Evolutionary conservation across 2,797 vertebrate genomes (phyloP).

Genomic region (Falco berigora): DNA sequence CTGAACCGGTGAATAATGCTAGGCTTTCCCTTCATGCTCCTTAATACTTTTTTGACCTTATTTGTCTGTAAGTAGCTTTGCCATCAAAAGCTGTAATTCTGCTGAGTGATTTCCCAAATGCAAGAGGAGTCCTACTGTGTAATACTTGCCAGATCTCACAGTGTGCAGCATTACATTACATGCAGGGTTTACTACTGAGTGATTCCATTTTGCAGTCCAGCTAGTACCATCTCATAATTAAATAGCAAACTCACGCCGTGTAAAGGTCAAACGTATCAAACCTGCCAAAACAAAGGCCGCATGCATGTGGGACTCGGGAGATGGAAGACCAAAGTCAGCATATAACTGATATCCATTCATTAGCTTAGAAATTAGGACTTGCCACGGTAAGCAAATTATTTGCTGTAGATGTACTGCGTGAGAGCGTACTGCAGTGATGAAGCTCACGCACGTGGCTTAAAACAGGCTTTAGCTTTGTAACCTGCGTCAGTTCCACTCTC

Average conservation of each 20-base stretch:
- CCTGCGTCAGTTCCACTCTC: neutral
- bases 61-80: constrained; percentile 51
- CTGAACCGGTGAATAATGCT: neutral
- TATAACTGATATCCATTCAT: neutral
- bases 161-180: neutral
- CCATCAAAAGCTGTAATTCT: constrained; percentile 48
- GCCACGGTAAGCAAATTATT: neutral
- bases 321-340: neutral
- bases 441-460: neutral
- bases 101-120: constrained; percentile 37
- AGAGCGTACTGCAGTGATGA: neutral
- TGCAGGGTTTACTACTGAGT: neutral
- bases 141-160: constrained; percentile 2
- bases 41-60: constrained; percentile 56
- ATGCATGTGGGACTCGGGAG: neutral
- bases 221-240: constrained; percentile 40
- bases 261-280: constrained; percentile 49
- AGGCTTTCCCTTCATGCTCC: neutral
- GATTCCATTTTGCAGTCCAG: constrained; percentile 26
- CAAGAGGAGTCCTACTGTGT: constrained; percentile 14
- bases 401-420: neutral
- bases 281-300: constrained; percentile 25
- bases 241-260: constrained; percentile 25
- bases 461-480: neutral
- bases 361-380: neutral